These are phyloP conservation scores for Netelia virgata DNA, from an alignment of 2,888 invertebrate genomes.

Conservation along the genomic window DNA sequence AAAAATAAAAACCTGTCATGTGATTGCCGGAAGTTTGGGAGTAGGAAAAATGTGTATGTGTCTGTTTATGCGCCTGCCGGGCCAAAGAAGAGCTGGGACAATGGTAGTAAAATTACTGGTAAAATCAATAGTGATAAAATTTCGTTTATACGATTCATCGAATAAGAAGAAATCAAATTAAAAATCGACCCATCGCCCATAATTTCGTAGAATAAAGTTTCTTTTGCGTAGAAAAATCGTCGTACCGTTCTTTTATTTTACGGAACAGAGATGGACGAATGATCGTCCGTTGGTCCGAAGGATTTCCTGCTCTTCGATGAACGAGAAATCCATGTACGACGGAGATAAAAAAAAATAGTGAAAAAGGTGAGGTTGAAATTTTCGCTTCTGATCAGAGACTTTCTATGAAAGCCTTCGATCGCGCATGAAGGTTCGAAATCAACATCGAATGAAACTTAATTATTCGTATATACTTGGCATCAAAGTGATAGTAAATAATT, in stretches of 20 bases:
- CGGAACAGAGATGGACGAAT: conserved; percentile 17
- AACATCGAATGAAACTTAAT: conserved; percentile 5
- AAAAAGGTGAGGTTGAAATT: not conserved
- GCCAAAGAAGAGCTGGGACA: conserved; percentile 3
- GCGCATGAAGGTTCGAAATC: not conserved
- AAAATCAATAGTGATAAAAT: not conserved
- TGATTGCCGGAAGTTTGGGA: conserved; percentile 38
- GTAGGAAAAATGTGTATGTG: conserved; percentile 28
- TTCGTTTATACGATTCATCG: not conserved
- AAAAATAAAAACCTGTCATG: not conserved
- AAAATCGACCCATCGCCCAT: not conserved
- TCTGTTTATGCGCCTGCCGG: conserved; percentile 25
- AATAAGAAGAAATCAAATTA: not conserved
- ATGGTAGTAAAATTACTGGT: no score
- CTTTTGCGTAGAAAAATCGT: not conserved
- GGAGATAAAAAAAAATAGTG: not conserved
- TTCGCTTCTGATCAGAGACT: not conserved
- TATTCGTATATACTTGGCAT: not conserved
- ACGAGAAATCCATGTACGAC: not conserved
- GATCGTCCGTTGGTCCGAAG: conserved; percentile 1
- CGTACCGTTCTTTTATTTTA: not conserved
- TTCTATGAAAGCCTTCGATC: not conserved
- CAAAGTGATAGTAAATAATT: conserved; percentile 5
- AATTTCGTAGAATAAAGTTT: not conserved
- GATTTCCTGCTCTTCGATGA: conserved; percentile 20